Conservation (phyloP, 2,113 vertebrate species). For the Origma solitaria region DNA sequence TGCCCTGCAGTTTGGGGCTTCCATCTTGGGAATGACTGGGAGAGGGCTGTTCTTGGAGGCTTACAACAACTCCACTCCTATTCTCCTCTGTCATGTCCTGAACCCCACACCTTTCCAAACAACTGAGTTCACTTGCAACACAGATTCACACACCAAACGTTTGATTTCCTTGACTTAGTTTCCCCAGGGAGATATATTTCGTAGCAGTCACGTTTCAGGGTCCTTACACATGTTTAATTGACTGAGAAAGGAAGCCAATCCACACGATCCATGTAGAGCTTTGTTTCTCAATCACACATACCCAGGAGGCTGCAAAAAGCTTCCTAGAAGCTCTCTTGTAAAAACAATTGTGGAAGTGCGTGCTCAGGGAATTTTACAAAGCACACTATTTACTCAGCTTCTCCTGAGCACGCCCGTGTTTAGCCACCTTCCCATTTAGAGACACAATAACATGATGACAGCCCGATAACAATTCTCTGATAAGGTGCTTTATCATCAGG, state of each 20-base stretch:
- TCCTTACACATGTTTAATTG: constrained; percentile 1
- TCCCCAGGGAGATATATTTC: not conserved
- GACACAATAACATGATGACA: constrained; percentile 37
- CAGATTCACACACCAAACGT: not conserved
- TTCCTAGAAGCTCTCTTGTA: constrained; percentile 40
- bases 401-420: not conserved
- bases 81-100: not conserved
- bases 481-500: constrained; percentile 48
- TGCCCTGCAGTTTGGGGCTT: not conserved
- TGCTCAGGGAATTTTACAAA: constrained; percentile 55
- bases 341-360: constrained; percentile 37
- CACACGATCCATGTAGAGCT: not conserved
- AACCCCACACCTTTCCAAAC: not conserved
- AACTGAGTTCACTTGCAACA: not conserved
- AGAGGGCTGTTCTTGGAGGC: not conserved
- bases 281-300: not conserved
- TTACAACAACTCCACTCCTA: not conserved
- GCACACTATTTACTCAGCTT: constrained; percentile 44
- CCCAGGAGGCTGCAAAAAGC: constrained; percentile 46
- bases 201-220: not conserved
- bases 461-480: constrained; percentile 43
- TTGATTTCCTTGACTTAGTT: constrained; percentile 3
- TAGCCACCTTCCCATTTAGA: constrained; percentile 37
- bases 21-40: not conserved
- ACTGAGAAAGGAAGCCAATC: not conserved